phyloP scores from a whole-genome alignment of 2,797 vertebrate genomes.

The Martes flavigula region DNA sequence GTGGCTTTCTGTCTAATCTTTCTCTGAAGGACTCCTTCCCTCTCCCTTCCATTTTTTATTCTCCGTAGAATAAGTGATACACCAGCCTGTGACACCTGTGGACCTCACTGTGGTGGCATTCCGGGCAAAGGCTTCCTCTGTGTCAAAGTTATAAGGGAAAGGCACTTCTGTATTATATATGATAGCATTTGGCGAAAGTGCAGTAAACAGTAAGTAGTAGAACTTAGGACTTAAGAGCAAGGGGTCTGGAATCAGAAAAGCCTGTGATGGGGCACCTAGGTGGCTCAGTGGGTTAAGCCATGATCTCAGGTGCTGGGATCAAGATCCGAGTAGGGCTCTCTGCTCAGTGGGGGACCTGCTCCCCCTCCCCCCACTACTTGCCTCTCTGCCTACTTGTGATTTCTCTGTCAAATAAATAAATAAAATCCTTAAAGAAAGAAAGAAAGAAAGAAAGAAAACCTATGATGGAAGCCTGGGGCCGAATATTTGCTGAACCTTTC shows the following conservation, averaged over 20 bases:
- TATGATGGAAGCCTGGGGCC: not conserved
- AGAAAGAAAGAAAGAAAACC: no score
- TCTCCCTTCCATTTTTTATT: not conserved
- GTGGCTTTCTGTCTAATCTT: not conserved
- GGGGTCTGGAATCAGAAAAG: not conserved
- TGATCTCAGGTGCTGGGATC: no score
- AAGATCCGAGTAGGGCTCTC: no score
- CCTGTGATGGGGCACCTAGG: no score
- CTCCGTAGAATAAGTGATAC: not conserved
- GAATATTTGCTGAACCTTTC: not conserved
- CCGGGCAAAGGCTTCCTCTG: not conserved
- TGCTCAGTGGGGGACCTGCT: no score
- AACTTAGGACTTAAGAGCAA: not conserved
- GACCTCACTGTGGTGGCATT: not conserved
- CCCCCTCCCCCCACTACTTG: rapidly evolving
- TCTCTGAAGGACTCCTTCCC: not conserved
- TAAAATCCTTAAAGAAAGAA: no score
- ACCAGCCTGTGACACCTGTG: not conserved
- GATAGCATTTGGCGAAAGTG: not conserved
- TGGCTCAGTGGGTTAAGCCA: no score
- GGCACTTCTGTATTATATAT: not conserved
- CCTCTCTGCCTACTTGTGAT: no score
- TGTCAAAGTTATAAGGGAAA: not conserved
- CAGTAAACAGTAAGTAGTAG: not conserved
- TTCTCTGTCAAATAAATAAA: no score